Percentiles rank a stretch among this genome's conserved stretches.
These are phyloP conservation scores for Pissodes strobi DNA, from an alignment of 1,140 invertebrate species.

Conservation along the genomic window DNA sequence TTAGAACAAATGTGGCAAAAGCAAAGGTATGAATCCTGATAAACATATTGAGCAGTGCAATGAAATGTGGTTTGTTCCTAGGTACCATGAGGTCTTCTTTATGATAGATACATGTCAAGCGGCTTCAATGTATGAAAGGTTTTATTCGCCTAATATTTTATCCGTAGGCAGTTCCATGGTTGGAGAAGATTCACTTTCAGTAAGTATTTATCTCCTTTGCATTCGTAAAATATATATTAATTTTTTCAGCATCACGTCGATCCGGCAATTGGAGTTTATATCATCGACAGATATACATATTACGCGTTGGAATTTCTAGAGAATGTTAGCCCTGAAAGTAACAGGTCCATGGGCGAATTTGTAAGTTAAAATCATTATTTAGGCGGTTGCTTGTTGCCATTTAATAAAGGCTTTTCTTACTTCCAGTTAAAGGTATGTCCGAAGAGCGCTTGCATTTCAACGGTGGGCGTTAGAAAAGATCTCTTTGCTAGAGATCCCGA, in stretches of 20 bases:
- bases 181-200: slow-evolving; percentile 96
- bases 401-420: slow-evolving; percentile 47
- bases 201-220: slow-evolving; percentile 60
- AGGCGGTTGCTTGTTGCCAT: slow-evolving; percentile 41
- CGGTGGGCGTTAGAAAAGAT: slow-evolving; percentile 90
- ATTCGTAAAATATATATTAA: slow-evolving; percentile 14
- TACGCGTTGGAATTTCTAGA: slow-evolving; percentile 97
- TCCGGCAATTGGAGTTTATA: slow-evolving; percentile 97
- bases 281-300: slow-evolving; percentile 98
- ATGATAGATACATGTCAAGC: slow-evolving; percentile 99
- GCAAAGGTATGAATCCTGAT: slow-evolving; percentile 68
- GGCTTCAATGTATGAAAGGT: slow-evolving; percentile 98
- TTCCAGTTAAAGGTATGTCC: slow-evolving; percentile 90
- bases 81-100: slow-evolving; percentile 96
- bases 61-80: slow-evolving; percentile 60
- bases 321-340: slow-evolving; percentile 84
- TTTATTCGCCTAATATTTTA: slow-evolving; percentile 98
- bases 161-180: slow-evolving; percentile 96
- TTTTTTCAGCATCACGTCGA: slow-evolving; percentile 92
- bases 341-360: slow-evolving; percentile 92
- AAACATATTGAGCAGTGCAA: slow-evolving; percentile 4
- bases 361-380: slow-evolving; percentile 65
- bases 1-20: slow-evolving; percentile 99
- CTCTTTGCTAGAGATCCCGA: slow-evolving; percentile 85
- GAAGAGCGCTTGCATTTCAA: slow-evolving; percentile 92